Percentiles rank a stretch among this genome's conserved stretches.
phyloP scores from a whole-genome alignment of 1,140 invertebrate species.

The Ectropis grisescens region DNA sequence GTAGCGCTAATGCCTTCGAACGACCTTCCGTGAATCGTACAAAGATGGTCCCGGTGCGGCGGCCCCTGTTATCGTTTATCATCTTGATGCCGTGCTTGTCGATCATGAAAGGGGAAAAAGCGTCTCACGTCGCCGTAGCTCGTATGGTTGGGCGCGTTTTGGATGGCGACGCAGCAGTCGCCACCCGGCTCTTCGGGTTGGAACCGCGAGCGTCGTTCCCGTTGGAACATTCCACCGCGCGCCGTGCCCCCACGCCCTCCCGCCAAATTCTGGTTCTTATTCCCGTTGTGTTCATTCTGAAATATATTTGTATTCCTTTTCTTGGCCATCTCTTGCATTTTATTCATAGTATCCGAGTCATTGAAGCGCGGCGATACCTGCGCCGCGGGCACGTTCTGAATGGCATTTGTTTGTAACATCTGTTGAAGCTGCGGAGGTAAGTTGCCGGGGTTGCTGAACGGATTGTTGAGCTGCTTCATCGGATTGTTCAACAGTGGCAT shows the following conservation, averaged over 20 bases:
- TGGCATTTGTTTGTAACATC: constrained; percentile 6
- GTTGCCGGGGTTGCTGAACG: constrained; percentile 1
- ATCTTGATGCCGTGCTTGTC: constrained; percentile 88
- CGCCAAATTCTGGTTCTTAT: constrained; percentile 14
- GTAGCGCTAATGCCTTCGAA: constrained; percentile 79
- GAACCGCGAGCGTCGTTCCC: constrained; percentile 37
- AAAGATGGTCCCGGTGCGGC: constrained; percentile 83
- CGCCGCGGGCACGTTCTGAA: constrained; percentile 20
- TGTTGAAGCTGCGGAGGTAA: constrained; percentile 6
- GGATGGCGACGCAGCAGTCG: constrained; percentile 76
- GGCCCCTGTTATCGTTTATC: constrained; percentile 84
- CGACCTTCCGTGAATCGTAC: constrained; percentile 80
- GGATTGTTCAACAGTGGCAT: not conserved
- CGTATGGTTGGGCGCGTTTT: constrained; percentile 76
- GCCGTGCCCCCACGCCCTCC: constrained; percentile 17
- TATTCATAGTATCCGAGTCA: constrained; percentile 51
- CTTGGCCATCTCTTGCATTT: constrained; percentile 71
- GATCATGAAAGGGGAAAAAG: constrained; percentile 85
- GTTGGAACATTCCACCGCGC: constrained; percentile 23
- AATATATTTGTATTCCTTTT: constrained; percentile 74
- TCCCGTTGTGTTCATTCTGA: constrained; percentile 44
- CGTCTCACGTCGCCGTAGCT: constrained; percentile 84
- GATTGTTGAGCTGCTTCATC: not conserved
- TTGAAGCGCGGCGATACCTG: constrained; percentile 17
- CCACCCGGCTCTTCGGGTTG: constrained; percentile 21